phyloP scores from a whole-genome alignment of 1,140 invertebrate genomes.

The Solen grandis region DNA sequence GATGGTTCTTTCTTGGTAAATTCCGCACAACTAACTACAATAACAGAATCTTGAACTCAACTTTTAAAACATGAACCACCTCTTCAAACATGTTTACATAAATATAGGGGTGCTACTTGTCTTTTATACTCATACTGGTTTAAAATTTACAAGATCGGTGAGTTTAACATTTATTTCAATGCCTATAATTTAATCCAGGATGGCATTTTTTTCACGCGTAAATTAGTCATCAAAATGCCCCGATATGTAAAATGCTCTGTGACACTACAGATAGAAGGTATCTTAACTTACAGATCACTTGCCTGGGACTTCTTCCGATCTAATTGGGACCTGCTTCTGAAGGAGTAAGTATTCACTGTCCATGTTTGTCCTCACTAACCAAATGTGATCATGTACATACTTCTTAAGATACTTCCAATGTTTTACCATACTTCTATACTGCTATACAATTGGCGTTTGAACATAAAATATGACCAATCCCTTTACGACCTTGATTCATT shows the following conservation, averaged over 20 bases:
- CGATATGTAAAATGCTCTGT: too few relatives aligned
- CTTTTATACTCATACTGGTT: not conserved
- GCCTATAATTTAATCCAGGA: not conserved
- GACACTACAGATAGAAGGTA: not conserved
- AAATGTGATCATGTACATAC: too few relatives aligned
- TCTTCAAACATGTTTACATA: not conserved
- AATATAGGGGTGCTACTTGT: not conserved
- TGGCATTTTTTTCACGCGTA: too few relatives aligned
- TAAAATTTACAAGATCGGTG: not conserved
- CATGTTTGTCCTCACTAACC: not conserved
- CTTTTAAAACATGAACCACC: not conserved
- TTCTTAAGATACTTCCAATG: too few relatives aligned
- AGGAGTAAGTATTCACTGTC: conserved; percentile 33
- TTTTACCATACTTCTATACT: too few relatives aligned
- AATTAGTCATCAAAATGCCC: not conserved
- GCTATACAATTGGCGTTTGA: too few relatives aligned
- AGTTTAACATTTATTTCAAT: too few relatives aligned
- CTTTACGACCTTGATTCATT: too few relatives aligned
- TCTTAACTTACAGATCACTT: conserved; percentile 81
- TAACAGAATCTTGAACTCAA: not conserved
- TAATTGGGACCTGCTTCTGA: conserved; percentile 83
- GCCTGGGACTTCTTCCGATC: conserved; percentile 90
- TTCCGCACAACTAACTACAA: not conserved
- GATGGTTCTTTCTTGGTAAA: not conserved
- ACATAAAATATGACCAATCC: too few relatives aligned